These are phyloP conservation scores for Sterna hirundo DNA, from an alignment of 2,113 vertebrate genomes.

Conservation along the genomic window DNA sequence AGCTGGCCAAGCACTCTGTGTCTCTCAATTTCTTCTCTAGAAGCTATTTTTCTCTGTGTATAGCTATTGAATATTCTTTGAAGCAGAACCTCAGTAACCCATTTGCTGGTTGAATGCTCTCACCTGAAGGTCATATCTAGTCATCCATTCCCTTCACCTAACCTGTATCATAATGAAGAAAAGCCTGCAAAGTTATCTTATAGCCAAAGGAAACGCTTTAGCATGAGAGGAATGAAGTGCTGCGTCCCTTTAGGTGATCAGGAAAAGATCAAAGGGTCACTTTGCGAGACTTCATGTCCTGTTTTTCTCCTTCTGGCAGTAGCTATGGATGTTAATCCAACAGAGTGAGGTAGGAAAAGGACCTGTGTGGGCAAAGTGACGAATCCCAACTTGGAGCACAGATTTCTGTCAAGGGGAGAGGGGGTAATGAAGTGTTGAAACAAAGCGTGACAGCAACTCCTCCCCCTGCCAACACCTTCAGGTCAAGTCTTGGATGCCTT, in stretches of 20 bases:
- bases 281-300: neutral
- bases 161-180: neutral
- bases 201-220: neutral
- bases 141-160: neutral
- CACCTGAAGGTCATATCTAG: slow-evolving; percentile 27
- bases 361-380: neutral
- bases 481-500: neutral
- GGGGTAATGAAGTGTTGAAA: neutral
- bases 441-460: neutral
- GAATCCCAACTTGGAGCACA: neutral
- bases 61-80: slow-evolving; percentile 29
- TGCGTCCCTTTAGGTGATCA: neutral
- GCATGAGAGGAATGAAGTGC: neutral
- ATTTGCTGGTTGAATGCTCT: slow-evolving; percentile 43
- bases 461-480: neutral
- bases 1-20: neutral
- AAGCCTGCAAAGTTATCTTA: neutral
- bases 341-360: neutral
- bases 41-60: neutral
- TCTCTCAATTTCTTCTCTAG: neutral
- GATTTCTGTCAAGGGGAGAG: neutral
- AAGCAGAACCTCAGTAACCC: slow-evolving; percentile 39
- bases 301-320: neutral
- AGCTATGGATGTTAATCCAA: neutral
- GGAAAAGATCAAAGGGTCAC: neutral